Percentiles rank a stretch among this genome's conserved stretches.
Evolutionary conservation across 1,140 invertebrate species (phyloP).

Genomic region (Cotesia glomerata): DNA sequence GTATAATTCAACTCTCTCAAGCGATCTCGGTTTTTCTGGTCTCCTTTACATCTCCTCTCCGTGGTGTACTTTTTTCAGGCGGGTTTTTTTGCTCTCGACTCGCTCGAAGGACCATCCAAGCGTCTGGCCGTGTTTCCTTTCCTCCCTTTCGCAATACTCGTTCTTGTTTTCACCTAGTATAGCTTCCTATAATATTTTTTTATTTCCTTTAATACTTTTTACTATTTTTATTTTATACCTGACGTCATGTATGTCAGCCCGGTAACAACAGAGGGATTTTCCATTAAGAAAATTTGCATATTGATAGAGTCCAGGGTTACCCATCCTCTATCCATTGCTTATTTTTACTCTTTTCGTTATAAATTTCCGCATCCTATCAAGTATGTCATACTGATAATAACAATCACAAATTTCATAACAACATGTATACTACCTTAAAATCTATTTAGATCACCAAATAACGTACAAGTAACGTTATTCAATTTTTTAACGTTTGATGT

Average conservation of each 20-base stretch:
- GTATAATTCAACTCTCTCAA: neutral
- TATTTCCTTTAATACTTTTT: conserved; percentile 4
- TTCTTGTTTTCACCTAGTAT: neutral
- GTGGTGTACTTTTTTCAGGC: conserved; percentile 8
- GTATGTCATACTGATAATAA: neutral
- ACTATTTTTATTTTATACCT: conserved; percentile 22
- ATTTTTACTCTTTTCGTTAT: neutral
- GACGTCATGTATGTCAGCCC: conserved; percentile 29
- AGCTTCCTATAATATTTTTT: conserved; percentile 1
- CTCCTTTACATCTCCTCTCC: neutral
- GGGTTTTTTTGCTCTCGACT: conserved; percentile 18
- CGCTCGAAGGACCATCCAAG: conserved; percentile 21
- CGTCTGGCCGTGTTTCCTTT: conserved; percentile 4
- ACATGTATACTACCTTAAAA: no score
- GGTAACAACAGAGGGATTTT: conserved; percentile 41
- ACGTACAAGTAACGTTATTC: neutral
- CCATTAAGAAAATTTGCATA: conserved; percentile 53
- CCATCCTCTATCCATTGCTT: neutral
- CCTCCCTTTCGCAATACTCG: neutral
- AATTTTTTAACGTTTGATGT: no score
- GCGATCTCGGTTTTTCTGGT: neutral
- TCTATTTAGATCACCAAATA: conserved; percentile 27
- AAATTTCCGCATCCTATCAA: neutral
- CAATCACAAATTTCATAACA: no score
- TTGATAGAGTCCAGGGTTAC: conserved; percentile 42